phyloP scores from a whole-genome alignment of 2,888 invertebrate genomes.

The Tuta absoluta region DNA sequence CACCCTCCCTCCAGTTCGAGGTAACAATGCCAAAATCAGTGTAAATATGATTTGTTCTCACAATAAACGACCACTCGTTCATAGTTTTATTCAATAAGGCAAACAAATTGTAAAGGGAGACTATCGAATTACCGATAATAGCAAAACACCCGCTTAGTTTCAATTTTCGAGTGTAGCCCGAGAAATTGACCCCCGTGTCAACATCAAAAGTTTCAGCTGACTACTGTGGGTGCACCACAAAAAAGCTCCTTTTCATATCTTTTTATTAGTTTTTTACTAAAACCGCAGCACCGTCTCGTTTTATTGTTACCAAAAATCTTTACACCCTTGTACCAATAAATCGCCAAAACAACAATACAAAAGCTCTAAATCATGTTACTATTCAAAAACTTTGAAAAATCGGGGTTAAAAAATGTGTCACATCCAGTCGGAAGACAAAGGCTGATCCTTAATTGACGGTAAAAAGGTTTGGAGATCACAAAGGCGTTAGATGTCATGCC shows the following conservation, averaged over 20 bases:
- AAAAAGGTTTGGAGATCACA: constrained; percentile 63
- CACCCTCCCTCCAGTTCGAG: constrained; percentile 27
- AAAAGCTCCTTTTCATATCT: constrained; percentile 31
- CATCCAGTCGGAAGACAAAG: constrained; percentile 72
- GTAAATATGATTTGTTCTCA: constrained; percentile 50
- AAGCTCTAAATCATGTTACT: constrained; percentile 73
- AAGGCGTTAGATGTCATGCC: constrained; percentile 77
- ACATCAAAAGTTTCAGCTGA: constrained; percentile 1
- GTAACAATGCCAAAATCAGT: constrained; percentile 53
- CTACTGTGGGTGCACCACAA: constrained; percentile 8
- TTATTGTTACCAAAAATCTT: constrained; percentile 37
- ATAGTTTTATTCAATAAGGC: constrained; percentile 37
- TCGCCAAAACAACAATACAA: constrained; percentile 65
- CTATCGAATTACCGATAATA: constrained; percentile 45
- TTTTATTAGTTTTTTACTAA: constrained; percentile 48
- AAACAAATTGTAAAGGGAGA: constrained; percentile 43
- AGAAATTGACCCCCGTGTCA: constrained; percentile 5
- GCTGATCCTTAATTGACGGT: constrained; percentile 69
- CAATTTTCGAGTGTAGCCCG: background rate
- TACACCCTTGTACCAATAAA: constrained; percentile 67
- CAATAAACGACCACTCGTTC: constrained; percentile 23
- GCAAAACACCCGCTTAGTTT: constrained; percentile 16
- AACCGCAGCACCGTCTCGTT: constrained; percentile 44
- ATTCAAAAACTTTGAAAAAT: constrained; percentile 70
- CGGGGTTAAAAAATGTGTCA: constrained; percentile 65